A percentile compares a stretch with the other conserved stretches of the same genome.
phyloP scores from a whole-genome alignment of 1,140 invertebrate genomes.

The Musca vetustissima region DNA sequence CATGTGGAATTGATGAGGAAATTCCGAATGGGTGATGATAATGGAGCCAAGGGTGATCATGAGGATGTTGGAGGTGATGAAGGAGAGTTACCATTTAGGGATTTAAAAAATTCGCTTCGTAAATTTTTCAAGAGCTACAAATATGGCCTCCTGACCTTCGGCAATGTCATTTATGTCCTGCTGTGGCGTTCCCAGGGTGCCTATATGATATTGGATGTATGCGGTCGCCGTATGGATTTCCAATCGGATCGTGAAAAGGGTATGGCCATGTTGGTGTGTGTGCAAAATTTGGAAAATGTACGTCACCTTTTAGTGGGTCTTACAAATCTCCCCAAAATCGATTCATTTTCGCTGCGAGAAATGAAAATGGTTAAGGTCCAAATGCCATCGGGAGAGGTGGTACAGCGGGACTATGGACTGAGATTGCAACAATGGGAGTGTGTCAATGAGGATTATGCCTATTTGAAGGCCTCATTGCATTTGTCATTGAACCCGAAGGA shows the following conservation, averaged over 20 bases:
- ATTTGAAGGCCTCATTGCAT: constrained; percentile 38
- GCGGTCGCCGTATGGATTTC: constrained; percentile 29
- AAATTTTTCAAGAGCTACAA: constrained; percentile 35
- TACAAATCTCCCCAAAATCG: constrained; percentile 25
- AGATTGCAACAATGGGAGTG: constrained; percentile 33
- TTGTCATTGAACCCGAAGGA: constrained; percentile 33
- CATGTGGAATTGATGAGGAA: constrained; percentile 39
- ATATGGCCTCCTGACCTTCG: constrained; percentile 39
- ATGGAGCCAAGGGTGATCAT: constrained; percentile 28
- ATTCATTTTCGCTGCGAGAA: constrained; percentile 40
- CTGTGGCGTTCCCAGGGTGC: constrained; percentile 36
- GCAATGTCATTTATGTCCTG: constrained; percentile 32
- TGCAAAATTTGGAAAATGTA: constrained; percentile 38
- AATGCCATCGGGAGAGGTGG: constrained; percentile 37
- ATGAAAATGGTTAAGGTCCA: constrained; percentile 40
- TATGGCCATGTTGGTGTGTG: constrained; percentile 36
- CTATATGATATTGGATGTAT: constrained; percentile 42
- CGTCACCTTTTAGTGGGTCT: constrained; percentile 35
- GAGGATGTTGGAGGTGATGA: background rate
- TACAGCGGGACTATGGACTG: constrained; percentile 30
- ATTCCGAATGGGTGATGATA: constrained; percentile 23
- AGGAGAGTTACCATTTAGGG: constrained; percentile 19
- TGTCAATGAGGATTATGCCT: constrained; percentile 44
- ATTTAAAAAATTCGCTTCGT: constrained; percentile 30
- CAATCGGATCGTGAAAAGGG: constrained; percentile 19